phyloP scores from a whole-genome alignment of 2,888 invertebrate species.

The Ormyrus labotus region DNA sequence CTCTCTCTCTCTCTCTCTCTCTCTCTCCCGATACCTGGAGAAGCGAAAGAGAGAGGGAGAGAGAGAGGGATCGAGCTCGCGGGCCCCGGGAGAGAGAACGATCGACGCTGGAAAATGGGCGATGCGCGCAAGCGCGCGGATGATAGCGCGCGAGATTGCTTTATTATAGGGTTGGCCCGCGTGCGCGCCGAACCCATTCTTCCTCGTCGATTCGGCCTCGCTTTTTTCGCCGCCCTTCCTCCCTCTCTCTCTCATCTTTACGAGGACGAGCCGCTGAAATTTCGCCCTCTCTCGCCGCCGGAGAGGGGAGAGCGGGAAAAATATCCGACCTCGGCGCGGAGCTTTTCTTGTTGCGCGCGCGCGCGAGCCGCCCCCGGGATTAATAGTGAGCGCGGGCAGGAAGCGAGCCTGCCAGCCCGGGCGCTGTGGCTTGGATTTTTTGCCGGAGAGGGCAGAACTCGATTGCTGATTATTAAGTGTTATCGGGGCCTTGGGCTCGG shows the following conservation, averaged over 20 bases:
- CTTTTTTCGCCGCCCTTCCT: background rate
- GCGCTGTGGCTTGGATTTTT: too few relatives aligned
- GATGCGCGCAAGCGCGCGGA: constrained; percentile 21
- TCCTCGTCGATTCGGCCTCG: constrained; percentile 10
- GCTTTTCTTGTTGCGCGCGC: too few relatives aligned
- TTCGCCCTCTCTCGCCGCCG: background rate
- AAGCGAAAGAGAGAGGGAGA: too few relatives aligned
- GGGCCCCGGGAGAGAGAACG: background rate
- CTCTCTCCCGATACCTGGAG: constrained; percentile 10
- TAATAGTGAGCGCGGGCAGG: too few relatives aligned
- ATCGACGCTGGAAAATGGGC: background rate
- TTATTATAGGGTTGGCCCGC: constrained; percentile 33
- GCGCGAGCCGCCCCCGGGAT: too few relatives aligned
- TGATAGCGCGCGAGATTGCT: constrained; percentile 48
- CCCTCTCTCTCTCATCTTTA: background rate
- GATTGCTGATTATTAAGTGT: too few relatives aligned
- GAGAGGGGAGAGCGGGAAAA: background rate
- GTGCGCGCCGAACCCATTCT: constrained; percentile 12
- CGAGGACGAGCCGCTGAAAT: background rate
- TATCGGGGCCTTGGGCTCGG: too few relatives aligned
- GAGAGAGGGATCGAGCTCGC: background rate
- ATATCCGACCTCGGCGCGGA: background rate
- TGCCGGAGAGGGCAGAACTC: too few relatives aligned
- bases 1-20: too few relatives aligned
- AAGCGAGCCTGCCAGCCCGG: too few relatives aligned